Base-by-base conservation (phyloP, 1,140 invertebrate species). In the Lasioglossum albipes region DNA sequence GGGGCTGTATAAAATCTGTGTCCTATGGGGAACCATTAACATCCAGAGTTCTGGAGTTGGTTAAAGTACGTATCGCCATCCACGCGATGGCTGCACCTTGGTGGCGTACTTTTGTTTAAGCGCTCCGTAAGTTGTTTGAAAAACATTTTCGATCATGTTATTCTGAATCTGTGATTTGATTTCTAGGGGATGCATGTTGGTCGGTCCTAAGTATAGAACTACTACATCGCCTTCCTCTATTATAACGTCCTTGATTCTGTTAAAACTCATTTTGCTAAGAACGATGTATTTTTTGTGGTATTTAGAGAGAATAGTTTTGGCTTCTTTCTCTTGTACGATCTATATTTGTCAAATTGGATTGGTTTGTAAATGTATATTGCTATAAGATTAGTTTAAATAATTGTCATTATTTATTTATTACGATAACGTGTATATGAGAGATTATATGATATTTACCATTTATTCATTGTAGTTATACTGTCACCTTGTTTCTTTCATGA, bases 11-110 rank as follows among this genome's bases (percentile, higher is more conserved):
- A 99, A 97, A 87, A 99, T 99, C 94, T 99, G 99, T 41, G 99
- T 99, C 82, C 98, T 94, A 93, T 99, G 98, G 7, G 98, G 98
- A 70, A 99, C 90, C 22, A 96, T 98, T 79, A 97, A 89, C 0
- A 99, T 99, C 99, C 99, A 99, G 16, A 99, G 93, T 93, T 99
- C 98, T 31, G 98, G 97, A 20, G 97, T 99, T 3, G 98, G 97
- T 91, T 98, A 97, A 18, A 99, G 92, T 2, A 98, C 95, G 92
- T 98, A 97, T 10, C 97, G 96, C 96, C 96, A 99, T 6, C 99
- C 99, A 93, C 96, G 97, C 0, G 96, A 96, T 59, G 97, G 92
- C 81, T 95, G 93, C 2, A 96, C 93, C 90, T 95, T 96, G 3
- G 94, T 94, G 20, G 98, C 97, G 93, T 96, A 98, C 80, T 95